phyloP scores from a whole-genome alignment of 2,113 vertebrate species.

The Eidolon helvum region DNA sequence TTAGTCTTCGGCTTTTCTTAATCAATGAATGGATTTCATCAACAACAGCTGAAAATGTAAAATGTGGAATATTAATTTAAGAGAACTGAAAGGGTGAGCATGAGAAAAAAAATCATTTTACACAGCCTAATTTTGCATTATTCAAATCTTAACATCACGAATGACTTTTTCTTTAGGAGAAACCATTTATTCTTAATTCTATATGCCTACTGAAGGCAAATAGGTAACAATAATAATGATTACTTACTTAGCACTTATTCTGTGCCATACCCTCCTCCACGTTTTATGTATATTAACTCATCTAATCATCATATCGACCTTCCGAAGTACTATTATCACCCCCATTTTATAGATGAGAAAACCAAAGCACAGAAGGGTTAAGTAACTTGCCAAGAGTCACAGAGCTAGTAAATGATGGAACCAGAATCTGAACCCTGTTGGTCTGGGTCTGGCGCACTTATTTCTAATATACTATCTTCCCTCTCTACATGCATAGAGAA shows the following conservation, averaged over 20 bases:
- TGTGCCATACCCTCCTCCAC: background rate
- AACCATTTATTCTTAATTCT: background rate
- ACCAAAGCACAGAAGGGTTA: background rate
- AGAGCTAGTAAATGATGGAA: background rate
- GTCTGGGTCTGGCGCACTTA: background rate
- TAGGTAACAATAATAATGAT: background rate
- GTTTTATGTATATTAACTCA: background rate
- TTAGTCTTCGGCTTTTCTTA: conserved; percentile 88
- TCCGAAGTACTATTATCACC: background rate
- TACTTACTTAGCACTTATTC: too few relatives aligned
- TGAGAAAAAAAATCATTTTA: fast-evolving
- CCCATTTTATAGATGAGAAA: background rate
- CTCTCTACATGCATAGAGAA: background rate
- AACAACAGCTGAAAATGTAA: conserved; percentile 83
- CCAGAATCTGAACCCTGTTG: background rate
- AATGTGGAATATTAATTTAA: background rate
- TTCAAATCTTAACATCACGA: background rate
- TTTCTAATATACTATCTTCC: background rate
- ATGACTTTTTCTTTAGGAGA: background rate
- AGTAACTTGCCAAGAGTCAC: background rate
- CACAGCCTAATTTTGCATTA: background rate
- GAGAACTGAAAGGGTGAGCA: background rate
- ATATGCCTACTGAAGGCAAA: background rate
- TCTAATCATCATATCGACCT: background rate
- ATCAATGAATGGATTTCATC: conserved; percentile 89